Base-by-base conservation (phyloP, 2,113 vertebrate species). In the Chaetorhynchus papuensis region DNA sequence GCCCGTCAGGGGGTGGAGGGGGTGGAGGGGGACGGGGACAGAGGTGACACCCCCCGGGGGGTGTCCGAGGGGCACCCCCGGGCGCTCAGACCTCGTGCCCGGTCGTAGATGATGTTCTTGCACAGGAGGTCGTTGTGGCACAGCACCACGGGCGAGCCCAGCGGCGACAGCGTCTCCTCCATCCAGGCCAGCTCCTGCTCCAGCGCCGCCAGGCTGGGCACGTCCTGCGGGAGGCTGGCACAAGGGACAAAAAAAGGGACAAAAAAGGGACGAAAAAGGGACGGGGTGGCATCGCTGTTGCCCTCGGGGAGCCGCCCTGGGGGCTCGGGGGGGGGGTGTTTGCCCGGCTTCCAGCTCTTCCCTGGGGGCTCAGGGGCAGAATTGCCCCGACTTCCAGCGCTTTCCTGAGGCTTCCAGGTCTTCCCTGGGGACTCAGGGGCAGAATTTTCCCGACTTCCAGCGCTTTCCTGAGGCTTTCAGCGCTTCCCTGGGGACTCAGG, bases 101-200 rank as follows among this genome's bases (percentile, higher is more conserved):
- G 64, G 49, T 99, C 98, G 65, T 99, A 98, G 98, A 99, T 99
- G 96, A 99, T 99, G 97, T 99, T 99, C 97, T 99, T 99, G 98
- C 99, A 99, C 83, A 99, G 99, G 68, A 99, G 98, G 94, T 99
- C 99, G 3, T 99, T 99, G 98, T 99, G 99, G 93, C 99, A 99
- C 47, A 99, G 99, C 59, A 99, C 99, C 26, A 99, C 96, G 1
- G 99, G 99, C 12, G 99, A 99, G 2, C 98, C 98, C 91, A 99
- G 97, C 68, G 96, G 98, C 11, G 99, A 98, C 28, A 99, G 98
- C 35, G 99, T 98, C 61, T 98, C 98, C 97, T 99, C 97, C 98
- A 99, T 98, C 99, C 99, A 99, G 42, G 89, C 84, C 98, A 99
- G 98, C 98, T 99, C 99, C 56, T 96, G 96, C 86, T 99, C 98